Evolutionary conservation across 2,113 vertebrate genomes (phyloP), one percentile per base, ranked within the genome.

Genomic region (Nerophis lumbriciformis): DNA sequence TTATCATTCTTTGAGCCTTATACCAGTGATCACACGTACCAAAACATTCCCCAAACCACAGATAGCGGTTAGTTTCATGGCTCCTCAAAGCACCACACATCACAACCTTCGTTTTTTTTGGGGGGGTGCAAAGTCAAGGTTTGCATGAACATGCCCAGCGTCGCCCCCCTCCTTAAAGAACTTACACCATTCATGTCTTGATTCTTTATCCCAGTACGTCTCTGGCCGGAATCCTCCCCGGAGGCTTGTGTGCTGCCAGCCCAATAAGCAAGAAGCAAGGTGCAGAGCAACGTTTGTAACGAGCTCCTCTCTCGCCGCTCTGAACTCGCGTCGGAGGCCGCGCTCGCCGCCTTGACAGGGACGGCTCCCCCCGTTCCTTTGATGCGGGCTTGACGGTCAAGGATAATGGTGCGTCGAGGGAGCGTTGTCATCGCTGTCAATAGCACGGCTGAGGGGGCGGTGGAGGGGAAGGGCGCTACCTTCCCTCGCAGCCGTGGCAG

Each of bases 341-440:
- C 91, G 91, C 91, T 91, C 92, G 90, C 84, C 77, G 86, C 90
- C 92, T 92, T 94, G 94, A 93, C 94, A 94, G 92, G 89, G 91
- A 92, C 90, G 85, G 91, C 93, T 93, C 90, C 75, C 75, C 28
- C 88, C 79, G 92, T 90, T 82, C 90, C 92, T 96, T 95, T 98
- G 94, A 99, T 95, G 93, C 94, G 83, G 88, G 91, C 90, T 93
- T 86, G 90, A 92, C 92, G 93, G 97, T 92, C 94, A 94, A 89
- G 93, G 94, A 97, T 99, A 98, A 99, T 98, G 92, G 96, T 92
- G 93, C 90, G 92, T 94, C 96, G 79, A 93, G 97, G 95, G 97
- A 98, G 94, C 82, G 88, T 94, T 98, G 96, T 97, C 96, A 97
- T 95, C 89, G 89, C 87, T 94, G 94, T 97, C 96, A 96, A 95